Base-by-base conservation (phyloP, 2,797 vertebrate genomes). In the Dryobates pubescens region DNA sequence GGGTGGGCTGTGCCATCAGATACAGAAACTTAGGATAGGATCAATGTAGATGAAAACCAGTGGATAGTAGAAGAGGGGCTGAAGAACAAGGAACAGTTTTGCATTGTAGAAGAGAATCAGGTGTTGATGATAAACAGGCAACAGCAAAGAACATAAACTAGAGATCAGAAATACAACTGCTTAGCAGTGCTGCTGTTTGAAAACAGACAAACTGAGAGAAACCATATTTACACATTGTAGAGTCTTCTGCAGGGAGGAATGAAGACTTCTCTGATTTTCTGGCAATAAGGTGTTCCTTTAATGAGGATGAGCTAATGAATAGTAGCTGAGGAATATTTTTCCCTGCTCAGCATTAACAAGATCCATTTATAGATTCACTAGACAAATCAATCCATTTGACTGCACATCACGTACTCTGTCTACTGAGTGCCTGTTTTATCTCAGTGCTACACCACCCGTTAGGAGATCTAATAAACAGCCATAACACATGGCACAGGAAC, bases 321-420 rank as follows among this genome's bases (percentile, higher is more conserved):
- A 97, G 90, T 86, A 86, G 88, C 91, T 89, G 87, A 94, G 89
- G 87, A 93, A 92, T 94, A 77, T 90, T 95, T 94, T 96, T 94
- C 94, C 93, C 92, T 93, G 89, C 94, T 96, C 95, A 96, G 85
- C 92, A 89, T 96, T 96, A 97, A 95, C 92, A 94, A 96, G 92
- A 89, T 95, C 65, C 93, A 93, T 97, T 96, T 97, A 97, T 97
- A 97, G 91, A 96, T 96, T 96, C 88, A 13, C 95, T 89, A 91
- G 90, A 94, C 94, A 97, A 97, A 98, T 97, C 95, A 97, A 94
- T 96, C 95, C 83, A 94, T 98, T 97, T 96, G 95, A 96, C 94
- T 97, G 95, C 97, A 96, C 57, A 14, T 97, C 97, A 98, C 96
- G 97, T 93, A 91, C 43, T 82, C 90, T 77, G 85, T 93, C 92